These are phyloP conservation scores for Mirounga angustirostris DNA, from an alignment of 2,113 vertebrate species.

Conservation along the genomic window DNA sequence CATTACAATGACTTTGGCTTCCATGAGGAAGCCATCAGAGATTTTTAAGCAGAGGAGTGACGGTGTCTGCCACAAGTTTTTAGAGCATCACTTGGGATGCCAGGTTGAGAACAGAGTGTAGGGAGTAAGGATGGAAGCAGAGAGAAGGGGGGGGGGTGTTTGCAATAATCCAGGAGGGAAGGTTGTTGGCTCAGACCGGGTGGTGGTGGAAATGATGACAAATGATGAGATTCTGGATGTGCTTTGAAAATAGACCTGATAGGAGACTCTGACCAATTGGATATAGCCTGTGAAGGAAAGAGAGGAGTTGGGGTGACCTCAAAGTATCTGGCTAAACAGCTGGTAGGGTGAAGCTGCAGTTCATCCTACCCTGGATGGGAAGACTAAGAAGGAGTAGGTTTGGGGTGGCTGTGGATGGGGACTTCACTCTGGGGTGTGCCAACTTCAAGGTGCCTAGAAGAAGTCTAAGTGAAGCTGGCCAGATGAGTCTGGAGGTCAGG, in stretches of 20 bases:
- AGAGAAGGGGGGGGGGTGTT: neutral
- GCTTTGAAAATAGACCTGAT: neutral
- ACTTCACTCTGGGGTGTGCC: neutral
- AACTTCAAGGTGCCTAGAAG: neutral
- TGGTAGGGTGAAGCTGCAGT: neutral
- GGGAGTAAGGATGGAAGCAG: neutral
- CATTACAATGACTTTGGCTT: neutral
- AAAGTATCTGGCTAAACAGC: neutral
- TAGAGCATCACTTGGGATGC: neutral
- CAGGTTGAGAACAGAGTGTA: neutral
- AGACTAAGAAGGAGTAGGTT: too few relatives aligned
- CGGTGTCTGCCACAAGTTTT: neutral
- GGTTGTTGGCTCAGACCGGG: neutral
- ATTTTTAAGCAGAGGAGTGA: neutral
- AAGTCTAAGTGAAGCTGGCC: neutral
- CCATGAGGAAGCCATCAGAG: rapidly evolving
- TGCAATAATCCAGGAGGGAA: neutral
- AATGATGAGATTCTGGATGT: neutral
- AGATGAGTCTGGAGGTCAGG: neutral
- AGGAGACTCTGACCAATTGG: neutral
- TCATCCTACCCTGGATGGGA: neutral
- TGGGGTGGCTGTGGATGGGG: neutral
- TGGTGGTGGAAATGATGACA: neutral
- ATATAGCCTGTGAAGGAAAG: neutral
- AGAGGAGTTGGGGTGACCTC: neutral